Conservation (phyloP, 2,888 invertebrate species). For the Erebia epiphron region DNA sequence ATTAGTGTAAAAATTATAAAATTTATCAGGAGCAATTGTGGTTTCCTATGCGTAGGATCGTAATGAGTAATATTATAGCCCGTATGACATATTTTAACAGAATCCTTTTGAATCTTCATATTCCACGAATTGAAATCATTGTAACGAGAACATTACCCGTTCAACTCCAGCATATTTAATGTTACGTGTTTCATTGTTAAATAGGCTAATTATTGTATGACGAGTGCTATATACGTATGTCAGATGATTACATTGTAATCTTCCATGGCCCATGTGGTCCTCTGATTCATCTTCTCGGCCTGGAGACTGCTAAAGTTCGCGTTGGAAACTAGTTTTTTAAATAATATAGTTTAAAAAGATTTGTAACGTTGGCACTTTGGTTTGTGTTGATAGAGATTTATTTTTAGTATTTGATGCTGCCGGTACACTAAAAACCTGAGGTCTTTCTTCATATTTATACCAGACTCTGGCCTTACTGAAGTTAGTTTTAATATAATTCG, state of each 20-base stretch:
- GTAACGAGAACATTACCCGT: slow-evolving; percentile 29
- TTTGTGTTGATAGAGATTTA: neutral
- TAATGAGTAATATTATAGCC: neutral
- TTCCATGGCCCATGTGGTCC: slow-evolving; percentile 53
- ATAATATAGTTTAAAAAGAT: neutral
- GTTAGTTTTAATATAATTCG: neutral
- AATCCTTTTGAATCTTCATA: slow-evolving; percentile 13
- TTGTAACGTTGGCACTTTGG: neutral
- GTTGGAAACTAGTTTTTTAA: slow-evolving; percentile 33
- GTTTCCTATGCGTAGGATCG: neutral
- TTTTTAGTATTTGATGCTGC: neutral
- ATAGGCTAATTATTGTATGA: slow-evolving; percentile 37
- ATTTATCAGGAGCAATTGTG: too few species aligned
- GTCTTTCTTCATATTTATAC: too few species aligned
- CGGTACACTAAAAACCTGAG: too few species aligned
- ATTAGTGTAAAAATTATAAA: too few species aligned
- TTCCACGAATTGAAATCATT: slow-evolving; percentile 33
- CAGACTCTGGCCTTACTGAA: neutral
- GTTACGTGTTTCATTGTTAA: slow-evolving; percentile 32
- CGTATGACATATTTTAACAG: neutral
- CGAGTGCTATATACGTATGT: slow-evolving; percentile 24
- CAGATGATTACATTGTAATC: slow-evolving; percentile 50
- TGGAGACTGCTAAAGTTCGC: slow-evolving; percentile 37
- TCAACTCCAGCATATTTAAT: slow-evolving; percentile 19
- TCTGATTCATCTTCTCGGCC: slow-evolving; percentile 55